Base-by-base conservation (phyloP, 2,888 invertebrate genomes). In the Trissoscelio sp. region DNA sequence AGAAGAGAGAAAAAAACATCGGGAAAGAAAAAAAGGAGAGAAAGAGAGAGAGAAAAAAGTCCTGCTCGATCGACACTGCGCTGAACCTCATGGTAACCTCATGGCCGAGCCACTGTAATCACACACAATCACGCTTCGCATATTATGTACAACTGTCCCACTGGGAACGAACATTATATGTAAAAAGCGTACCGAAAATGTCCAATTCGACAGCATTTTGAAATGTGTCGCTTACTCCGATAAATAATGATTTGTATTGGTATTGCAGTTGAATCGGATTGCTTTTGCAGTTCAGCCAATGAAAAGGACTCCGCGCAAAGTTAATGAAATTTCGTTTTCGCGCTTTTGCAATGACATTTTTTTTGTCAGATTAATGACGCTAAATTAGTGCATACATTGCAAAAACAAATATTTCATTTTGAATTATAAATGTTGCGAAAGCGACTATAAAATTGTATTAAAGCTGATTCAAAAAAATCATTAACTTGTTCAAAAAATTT, bases 111-210 rank as follows among this genome's bases (percentile, higher is more conserved):
- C 81, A 74, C 84, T 84, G 87, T 88, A 88, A 89, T 89, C 88
- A 87, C 87, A 87, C 85, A 85, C 87, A 89, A 89, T 89, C 88
- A 88, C 88, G 83, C 82, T n/a, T 78, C 81, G 82, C 83, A 86
- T 87, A 88, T 89, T 89, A 87, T 88, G 88, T 88, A 87, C 88
- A 88, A 89, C 88, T 88, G 85, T 85, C 86, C 88, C 85, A 81
- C 80, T 66, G 88, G 86, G 88, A 87, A 58, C 72, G 62, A 64
- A 20, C 81, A 69, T 77, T 77, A 73, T 72, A 57, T 53, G 48
- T 48, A 81, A 81, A 81, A 81, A 62, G 81, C 57, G 75, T n/a
- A 66, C 55, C 58, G 22, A 75, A 73, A 75, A 75, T 57, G 69
- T 69, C 70, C 3, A 46, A 66, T 58, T 64, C 66, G 66, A 22